These are phyloP conservation scores for Ephialtes manifestator DNA, from an alignment of 2,888 invertebrate genomes.

Conservation along the genomic window DNA sequence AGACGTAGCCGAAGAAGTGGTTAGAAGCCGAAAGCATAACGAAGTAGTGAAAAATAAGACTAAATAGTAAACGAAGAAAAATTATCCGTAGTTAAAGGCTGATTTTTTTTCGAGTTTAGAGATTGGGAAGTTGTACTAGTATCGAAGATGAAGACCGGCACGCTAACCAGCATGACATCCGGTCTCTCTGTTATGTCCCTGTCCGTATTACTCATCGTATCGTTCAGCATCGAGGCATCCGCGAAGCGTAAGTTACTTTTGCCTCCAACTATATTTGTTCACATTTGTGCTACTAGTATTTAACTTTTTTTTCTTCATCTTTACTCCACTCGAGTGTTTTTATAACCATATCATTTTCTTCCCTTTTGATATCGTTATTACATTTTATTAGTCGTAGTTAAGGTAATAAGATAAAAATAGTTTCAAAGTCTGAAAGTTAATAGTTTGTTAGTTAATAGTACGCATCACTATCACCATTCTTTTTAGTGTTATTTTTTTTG, in stretches of 20 bases:
- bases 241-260: slow-evolving; percentile 79
- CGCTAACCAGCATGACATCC: slow-evolving; percentile 65
- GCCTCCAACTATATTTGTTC: not conserved
- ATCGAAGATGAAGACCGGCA: slow-evolving; percentile 54
- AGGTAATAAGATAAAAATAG: too few relatives aligned
- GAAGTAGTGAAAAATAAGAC: slow-evolving; percentile 5
- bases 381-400: too few relatives aligned
- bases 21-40: not conserved
- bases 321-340: too few relatives aligned
- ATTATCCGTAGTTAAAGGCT: slow-evolving; percentile 4
- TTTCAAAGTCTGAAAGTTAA: too few relatives aligned
- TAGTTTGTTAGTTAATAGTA: too few relatives aligned
- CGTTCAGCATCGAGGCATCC: slow-evolving; percentile 71
- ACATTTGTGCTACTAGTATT: not conserved
- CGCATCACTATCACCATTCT: too few relatives aligned
- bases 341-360: not conserved
- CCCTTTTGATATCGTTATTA: too few relatives aligned
- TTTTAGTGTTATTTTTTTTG: not conserved
- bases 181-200: slow-evolving; percentile 65
- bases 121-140: slow-evolving; percentile 8
- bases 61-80: not conserved
- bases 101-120: not conserved
- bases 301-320: not conserved
- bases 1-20: not conserved
- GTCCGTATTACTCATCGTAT: slow-evolving; percentile 72